Evolutionary conservation across 1,140 invertebrate species (phyloP), one percentile per base, ranked within the genome.

Genomic region (Ostrea denselamellosa): DNA sequence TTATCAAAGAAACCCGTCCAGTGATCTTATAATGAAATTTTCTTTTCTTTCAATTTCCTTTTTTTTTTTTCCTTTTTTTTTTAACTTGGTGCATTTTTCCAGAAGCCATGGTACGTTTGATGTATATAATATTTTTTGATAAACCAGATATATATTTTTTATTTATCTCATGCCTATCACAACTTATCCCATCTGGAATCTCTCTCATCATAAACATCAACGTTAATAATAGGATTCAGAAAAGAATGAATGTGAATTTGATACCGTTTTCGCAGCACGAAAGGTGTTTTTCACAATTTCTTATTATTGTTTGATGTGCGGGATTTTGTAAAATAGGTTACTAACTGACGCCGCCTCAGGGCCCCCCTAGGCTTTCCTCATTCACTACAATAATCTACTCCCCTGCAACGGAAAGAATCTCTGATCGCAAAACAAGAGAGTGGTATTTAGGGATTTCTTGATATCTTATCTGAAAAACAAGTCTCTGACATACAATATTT

Each of bases 231-330:
- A 34, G 68, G 28, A 28, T 34, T 17, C 8, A 14, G 25, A 28
- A 77, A 77, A 77, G 68, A 77, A 77, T 77, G 68, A 25, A 77
- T 34, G 68, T 25, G 68, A 77, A 34, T 77, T 28, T 77, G 68
- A 77, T 77, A 25, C 68, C 25, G 2, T 34, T 77, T 28, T 77
- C 68, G 34, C 68, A 12, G 68, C 25, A 14, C 9, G 68, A 10
- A 14, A 22, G 8, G 25, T 34, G 22, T 12, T 77, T 77, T 25
- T 34, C 28, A 4, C 22, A 34, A 34, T 14, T 9, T 77, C 28
- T 34, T 28, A 25, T 25, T 68, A 77, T 77, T 77, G 10, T 77
- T 77, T 77, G 68, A 34, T 14, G 28, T 77, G 68, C 68, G 10
- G 68, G 28, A 14, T 34, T 25, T 22, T 77, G 25, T 77, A 77